These are phyloP conservation scores for Pygmarrhopalites habei DNA, from an alignment of 1,140 invertebrate species.

Conservation along the genomic window DNA sequence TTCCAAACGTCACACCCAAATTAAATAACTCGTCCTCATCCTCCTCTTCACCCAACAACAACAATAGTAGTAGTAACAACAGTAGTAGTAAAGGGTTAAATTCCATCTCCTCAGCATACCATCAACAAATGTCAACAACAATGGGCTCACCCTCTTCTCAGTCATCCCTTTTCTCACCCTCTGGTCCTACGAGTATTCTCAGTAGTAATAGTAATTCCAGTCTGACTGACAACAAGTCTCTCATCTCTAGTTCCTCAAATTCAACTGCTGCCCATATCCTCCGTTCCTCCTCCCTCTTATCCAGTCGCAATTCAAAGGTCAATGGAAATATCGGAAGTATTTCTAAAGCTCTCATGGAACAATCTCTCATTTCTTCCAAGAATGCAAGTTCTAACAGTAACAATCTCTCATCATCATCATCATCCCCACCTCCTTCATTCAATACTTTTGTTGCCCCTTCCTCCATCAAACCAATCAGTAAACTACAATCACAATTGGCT, in stretches of 20 bases:
- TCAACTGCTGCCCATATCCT: slow-evolving; percentile 10
- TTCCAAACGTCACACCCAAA: slow-evolving; percentile 21
- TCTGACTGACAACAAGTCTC: not conserved
- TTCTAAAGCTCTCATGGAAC: no score
- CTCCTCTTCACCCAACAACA: not conserved
- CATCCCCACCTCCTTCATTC: not conserved
- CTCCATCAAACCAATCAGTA: slow-evolving; percentile 10
- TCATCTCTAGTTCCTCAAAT: slow-evolving; percentile 6
- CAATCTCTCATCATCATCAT: slow-evolving; percentile 1
- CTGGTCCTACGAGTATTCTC: not conserved
- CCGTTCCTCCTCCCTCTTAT: slow-evolving; percentile 5
- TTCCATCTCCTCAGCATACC: no score
- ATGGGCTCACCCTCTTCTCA: no score
- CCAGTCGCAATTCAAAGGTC: not conserved
- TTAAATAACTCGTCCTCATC: not conserved
- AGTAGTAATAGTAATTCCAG: not conserved
- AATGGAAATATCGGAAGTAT: not conserved
- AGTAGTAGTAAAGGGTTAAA: not conserved
- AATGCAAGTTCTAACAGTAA: not conserved
- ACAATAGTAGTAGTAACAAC: not conserved
- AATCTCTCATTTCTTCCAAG: no score
- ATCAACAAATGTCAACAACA: no score
- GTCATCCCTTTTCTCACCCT: not conserved
- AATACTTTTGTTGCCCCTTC: slow-evolving; percentile 17
- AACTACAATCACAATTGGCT: not conserved